Percentiles rank a stretch among this genome's conserved stretches.
Evolutionary conservation across 2,888 invertebrate species (phyloP).

Genomic region (Trichogramma evanescens): DNA sequence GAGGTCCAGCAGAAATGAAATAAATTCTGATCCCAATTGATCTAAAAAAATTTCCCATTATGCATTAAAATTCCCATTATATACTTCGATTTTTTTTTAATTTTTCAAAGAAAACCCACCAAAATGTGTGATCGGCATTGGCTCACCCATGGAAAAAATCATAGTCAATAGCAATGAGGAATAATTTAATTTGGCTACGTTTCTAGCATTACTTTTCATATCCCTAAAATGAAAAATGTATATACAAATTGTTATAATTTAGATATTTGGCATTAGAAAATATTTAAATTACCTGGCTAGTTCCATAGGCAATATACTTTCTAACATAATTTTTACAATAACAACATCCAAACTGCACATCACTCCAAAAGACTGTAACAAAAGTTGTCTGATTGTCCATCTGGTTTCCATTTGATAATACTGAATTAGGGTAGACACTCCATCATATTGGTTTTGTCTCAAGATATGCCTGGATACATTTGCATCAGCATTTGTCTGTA

Average conservation of each 20-base stretch:
- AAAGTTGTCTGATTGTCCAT: slow-evolving; percentile 74
- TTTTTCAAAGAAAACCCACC: slow-evolving; percentile 51
- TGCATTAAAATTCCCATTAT: neutral
- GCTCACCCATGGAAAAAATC: slow-evolving; percentile 85
- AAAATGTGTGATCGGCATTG: slow-evolving; percentile 80
- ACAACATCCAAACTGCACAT: slow-evolving; percentile 80
- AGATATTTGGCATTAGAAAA: neutral
- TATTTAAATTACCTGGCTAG: slow-evolving; percentile 61
- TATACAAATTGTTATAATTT: neutral
- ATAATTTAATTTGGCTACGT: slow-evolving; percentile 73
- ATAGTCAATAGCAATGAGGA: slow-evolving; percentile 78
- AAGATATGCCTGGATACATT: slow-evolving; percentile 80
- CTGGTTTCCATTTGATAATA: slow-evolving; percentile 95
- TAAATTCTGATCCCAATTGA: slow-evolving; percentile 75
- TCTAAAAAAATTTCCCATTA: slow-evolving; percentile 54
- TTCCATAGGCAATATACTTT: slow-evolving; percentile 85
- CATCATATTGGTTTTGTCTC: slow-evolving; percentile 74
- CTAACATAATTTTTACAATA: slow-evolving; percentile 74
- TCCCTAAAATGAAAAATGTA: slow-evolving; percentile 50
- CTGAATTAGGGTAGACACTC: slow-evolving; percentile 76
- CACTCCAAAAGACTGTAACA: slow-evolving; percentile 79
- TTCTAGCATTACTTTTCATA: slow-evolving; percentile 72
- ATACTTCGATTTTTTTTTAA: no score
- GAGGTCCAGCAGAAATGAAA: slow-evolving; percentile 70
- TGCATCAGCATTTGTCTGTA: slow-evolving; percentile 84